These are phyloP conservation scores for Heteropelma amictum DNA, from an alignment of 2,888 invertebrate genomes.

Conservation along the genomic window DNA sequence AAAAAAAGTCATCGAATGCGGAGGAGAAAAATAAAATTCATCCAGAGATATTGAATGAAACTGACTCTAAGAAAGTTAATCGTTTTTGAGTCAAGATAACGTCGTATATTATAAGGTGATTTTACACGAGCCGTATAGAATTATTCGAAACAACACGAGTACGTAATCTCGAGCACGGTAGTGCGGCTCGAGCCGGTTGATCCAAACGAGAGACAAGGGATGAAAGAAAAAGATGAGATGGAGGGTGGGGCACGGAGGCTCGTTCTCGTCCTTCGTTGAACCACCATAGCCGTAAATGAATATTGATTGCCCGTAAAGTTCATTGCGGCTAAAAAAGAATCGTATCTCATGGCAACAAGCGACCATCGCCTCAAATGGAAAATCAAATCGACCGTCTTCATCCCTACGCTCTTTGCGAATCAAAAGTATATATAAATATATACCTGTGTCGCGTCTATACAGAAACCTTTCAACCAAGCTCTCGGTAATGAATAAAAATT, in stretches of 20 bases:
- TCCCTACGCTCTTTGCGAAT: conserved; percentile 29
- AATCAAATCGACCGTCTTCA: conserved; percentile 68
- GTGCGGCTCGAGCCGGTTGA: conserved; percentile 62
- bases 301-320: conserved; percentile 72
- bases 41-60: no score
- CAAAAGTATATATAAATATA: conserved; percentile 3
- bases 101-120: background rate
- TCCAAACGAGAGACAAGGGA: conserved; percentile 51
- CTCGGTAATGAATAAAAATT: conserved; percentile 77
- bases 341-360: conserved; percentile 77
- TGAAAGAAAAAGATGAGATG: conserved; percentile 1
- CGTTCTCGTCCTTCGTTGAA: conserved; percentile 56
- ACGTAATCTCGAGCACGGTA: conserved; percentile 30
- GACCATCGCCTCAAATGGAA: conserved; percentile 72
- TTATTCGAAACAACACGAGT: conserved; percentile 4
- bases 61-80: no score
- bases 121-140: background rate
- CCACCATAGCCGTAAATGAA: conserved; percentile 71
- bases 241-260: conserved; percentile 1
- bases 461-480: conserved; percentile 54
- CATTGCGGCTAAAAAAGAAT: conserved; percentile 69
- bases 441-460: background rate
- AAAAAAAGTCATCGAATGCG: no score
- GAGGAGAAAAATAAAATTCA: no score
- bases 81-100: no score